A percentile compares a stretch with the other conserved stretches of the same genome.
Conservation (phyloP, 1,140 invertebrate species). For the Drosophila repleta region DNA sequence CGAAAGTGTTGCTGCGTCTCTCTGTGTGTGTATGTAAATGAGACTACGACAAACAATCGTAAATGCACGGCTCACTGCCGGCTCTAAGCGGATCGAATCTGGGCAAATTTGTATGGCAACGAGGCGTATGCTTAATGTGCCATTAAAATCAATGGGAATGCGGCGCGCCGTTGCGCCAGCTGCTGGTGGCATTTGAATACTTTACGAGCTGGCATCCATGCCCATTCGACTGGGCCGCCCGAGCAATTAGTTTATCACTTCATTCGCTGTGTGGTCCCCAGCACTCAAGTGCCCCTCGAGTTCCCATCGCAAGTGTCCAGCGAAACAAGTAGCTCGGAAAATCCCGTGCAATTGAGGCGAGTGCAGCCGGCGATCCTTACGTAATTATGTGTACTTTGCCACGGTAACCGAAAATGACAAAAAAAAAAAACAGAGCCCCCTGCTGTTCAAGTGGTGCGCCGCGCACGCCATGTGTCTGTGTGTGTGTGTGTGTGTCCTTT, state of each 20-base stretch:
- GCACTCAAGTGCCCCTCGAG: constrained; percentile 53
- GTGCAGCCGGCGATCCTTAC: constrained; percentile 41
- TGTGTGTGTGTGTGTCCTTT: constrained; percentile 59
- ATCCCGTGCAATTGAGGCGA: constrained; percentile 47
- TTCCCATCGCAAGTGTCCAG: constrained; percentile 16
- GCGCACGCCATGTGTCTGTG: constrained; percentile 23
- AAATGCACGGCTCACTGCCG: constrained; percentile 16
- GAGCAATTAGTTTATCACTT: constrained; percentile 76
- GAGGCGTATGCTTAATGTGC: constrained; percentile 79
- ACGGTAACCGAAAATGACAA: constrained; percentile 39
- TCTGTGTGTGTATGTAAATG: constrained; percentile 62
- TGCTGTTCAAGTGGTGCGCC: constrained; percentile 50
- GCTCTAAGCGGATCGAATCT: constrained; percentile 30
- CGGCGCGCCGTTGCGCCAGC: background rate
- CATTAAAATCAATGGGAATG: constrained; percentile 73
- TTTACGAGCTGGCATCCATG: constrained; percentile 54
- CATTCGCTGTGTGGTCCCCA: constrained; percentile 70
- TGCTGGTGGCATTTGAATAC: constrained; percentile 43
- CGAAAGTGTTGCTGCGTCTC: too few relatives aligned
- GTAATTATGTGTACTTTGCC: constrained; percentile 74
- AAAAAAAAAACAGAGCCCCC: constrained; percentile 5
- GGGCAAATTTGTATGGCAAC: constrained; percentile 62
- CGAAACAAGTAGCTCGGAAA: constrained; percentile 58
- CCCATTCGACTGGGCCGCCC: constrained; percentile 32
- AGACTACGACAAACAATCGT: constrained; percentile 54